Percentiles rank a stretch among this genome's conserved stretches.
Conservation (phyloP, 1,140 invertebrate genomes). For the Himalopsyche phryganea region DNA sequence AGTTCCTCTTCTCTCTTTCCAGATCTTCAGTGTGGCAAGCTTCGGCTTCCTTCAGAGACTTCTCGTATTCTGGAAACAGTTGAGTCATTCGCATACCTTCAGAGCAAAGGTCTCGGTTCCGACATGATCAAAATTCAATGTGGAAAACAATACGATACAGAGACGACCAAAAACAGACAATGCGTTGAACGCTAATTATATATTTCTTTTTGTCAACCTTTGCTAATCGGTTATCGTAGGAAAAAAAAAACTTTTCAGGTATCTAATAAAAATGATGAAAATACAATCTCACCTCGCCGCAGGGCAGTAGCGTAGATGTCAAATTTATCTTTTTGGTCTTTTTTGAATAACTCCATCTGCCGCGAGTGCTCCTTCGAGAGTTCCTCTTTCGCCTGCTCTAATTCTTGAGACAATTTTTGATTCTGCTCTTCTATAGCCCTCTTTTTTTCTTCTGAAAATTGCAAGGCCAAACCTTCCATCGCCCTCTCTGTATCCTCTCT, state of each 20-base stretch:
- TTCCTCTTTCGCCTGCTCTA: slow-evolving; percentile 39
- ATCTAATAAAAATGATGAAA: too few relatives aligned
- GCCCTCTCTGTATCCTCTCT: slow-evolving; percentile 42
- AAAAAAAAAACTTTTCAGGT: too few relatives aligned
- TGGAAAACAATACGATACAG: too few relatives aligned
- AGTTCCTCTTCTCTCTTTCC: slow-evolving; percentile 45
- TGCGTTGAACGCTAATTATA: too few relatives aligned
- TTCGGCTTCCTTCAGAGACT: too few relatives aligned
- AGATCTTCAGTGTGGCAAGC: slow-evolving; percentile 36
- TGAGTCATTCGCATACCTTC: too few relatives aligned
- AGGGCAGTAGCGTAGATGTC: slow-evolving; percentile 38
- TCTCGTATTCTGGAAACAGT: background rate
- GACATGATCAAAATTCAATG: too few relatives aligned
- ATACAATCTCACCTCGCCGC: slow-evolving; percentile 41
- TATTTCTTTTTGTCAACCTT: too few relatives aligned
- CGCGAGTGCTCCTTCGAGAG: slow-evolving; percentile 37
- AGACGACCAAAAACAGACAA: too few relatives aligned
- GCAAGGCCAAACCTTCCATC: slow-evolving; percentile 43
- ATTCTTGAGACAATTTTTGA: slow-evolving; percentile 42
- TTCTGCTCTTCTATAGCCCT: slow-evolving; percentile 44
- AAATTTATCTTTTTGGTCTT: slow-evolving; percentile 39
- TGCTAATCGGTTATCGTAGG: too few relatives aligned
- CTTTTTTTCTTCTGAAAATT: slow-evolving; percentile 43
- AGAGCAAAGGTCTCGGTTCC: too few relatives aligned
- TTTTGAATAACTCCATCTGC: slow-evolving; percentile 41